phyloP scores from a whole-genome alignment of 1,140 invertebrate species.

The Orius insidiosus region DNA sequence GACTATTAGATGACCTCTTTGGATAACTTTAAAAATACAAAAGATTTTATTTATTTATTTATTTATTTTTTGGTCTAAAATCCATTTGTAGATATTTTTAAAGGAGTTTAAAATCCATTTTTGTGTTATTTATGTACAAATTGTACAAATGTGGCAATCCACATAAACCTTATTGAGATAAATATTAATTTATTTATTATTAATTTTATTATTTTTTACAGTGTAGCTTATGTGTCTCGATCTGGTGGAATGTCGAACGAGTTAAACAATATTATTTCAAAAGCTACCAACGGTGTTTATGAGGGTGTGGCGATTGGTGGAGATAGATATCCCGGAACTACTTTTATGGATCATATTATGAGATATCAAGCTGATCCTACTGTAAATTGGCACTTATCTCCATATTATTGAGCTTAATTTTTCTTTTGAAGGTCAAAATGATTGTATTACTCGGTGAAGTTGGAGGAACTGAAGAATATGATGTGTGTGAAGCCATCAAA shows the following conservation, averaged over 20 bases:
- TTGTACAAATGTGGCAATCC: no score
- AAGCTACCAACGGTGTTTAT: constrained; percentile 91
- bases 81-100: no score
- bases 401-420: no score
- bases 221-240: constrained; percentile 93
- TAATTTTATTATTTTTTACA: constrained; percentile 30
- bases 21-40: no score
- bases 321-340: constrained; percentile 94
- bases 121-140: no score
- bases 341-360: constrained; percentile 94
- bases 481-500: constrained; percentile 79
- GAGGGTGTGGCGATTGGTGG: constrained; percentile 99
- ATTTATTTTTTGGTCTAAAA: no score
- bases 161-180: no score
- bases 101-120: no score
- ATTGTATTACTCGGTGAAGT: constrained; percentile 93
- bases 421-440: constrained; percentile 79
- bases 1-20: no score
- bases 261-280: constrained; percentile 95
- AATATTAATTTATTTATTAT: no score
- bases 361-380: constrained; percentile 55
- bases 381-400: constrained; percentile 23
- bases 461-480: constrained; percentile 98
- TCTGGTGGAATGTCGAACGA: constrained; percentile 99
- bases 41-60: no score